Base-by-base conservation (phyloP, 1,140 invertebrate species). In the Calliphora vicina region DNA sequence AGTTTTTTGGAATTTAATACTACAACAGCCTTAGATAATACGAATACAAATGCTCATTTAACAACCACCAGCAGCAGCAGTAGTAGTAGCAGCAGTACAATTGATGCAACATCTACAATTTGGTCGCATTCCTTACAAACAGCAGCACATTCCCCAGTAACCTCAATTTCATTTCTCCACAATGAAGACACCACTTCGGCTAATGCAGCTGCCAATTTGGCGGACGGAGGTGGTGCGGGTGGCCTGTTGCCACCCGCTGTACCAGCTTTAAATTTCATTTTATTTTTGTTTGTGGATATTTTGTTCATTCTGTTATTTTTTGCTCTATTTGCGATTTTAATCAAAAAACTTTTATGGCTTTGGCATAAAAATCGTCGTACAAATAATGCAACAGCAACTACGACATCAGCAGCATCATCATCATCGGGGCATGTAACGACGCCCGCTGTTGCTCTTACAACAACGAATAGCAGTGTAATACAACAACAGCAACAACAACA, bases 251-350 rank as follows among this genome's bases (percentile, higher is more conserved):
- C 10, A 23, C 81, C 45, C 67, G 67, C 67, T 42, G 84, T 85
- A 84, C 86, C 87, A 8, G 85, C 87, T 2, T 45, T 89, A n/a
- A 89, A 86, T 84, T 91, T 90, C 84, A 84, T 90, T 80, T 85
- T 90, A 27, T 91, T 90, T 86, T 83, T 87, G 83, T 86, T 87
- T 84, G 86, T 90, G 82, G 88, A 90, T 88, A 84, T 88, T 84
- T 86, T 91, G 57, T 89, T 91, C 84, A 85, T 91, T 84, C 84
- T 91, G 67, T 89, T 90, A 50, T 90, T 90, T 85, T 84, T 83
- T 83, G 87, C 87, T 29, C 86, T 91, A 78, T 86, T 91, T 84
- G 87, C 89, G 83, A 91, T 92, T 88, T 91, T 93, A 84, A 91
- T 91, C 83, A 88, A 91, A 84, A 90, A 90, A 86, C 88, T 90